phyloP scores from a whole-genome alignment of 2,113 vertebrate species.

The Pyrgilauda ruficollis region DNA sequence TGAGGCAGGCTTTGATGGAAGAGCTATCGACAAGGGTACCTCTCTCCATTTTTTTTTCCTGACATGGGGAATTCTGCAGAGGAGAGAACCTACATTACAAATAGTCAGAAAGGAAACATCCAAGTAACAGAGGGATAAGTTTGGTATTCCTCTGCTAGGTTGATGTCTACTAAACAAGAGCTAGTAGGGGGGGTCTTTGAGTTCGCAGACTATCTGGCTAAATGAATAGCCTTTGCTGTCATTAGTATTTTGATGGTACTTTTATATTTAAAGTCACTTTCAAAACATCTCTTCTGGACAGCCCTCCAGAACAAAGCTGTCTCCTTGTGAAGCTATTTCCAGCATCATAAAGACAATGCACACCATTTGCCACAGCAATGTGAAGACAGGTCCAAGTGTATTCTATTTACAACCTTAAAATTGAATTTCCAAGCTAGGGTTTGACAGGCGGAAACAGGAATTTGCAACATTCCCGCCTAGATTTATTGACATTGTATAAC shows the following conservation, averaged over 20 bases:
- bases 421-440: background rate
- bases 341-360: background rate
- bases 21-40: slow-evolving; percentile 28
- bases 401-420: background rate
- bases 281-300: background rate
- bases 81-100: background rate
- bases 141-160: background rate
- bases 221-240: background rate
- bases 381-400: background rate
- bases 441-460: background rate
- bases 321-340: background rate
- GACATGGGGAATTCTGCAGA: background rate
- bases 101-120: background rate
- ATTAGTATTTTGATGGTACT: background rate
- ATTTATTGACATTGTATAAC: background rate
- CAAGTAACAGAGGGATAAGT: background rate
- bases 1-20: slow-evolving; percentile 15
- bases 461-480: background rate
- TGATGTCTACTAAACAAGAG: background rate
- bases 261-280: background rate
- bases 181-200: background rate
- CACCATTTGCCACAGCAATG: background rate
- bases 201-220: background rate
- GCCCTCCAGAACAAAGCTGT: background rate
- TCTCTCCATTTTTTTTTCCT: background rate